Evolutionary conservation across 2,113 vertebrate species (phyloP), one percentile per base, ranked within the genome.

Genomic region (Alces alces): DNA sequence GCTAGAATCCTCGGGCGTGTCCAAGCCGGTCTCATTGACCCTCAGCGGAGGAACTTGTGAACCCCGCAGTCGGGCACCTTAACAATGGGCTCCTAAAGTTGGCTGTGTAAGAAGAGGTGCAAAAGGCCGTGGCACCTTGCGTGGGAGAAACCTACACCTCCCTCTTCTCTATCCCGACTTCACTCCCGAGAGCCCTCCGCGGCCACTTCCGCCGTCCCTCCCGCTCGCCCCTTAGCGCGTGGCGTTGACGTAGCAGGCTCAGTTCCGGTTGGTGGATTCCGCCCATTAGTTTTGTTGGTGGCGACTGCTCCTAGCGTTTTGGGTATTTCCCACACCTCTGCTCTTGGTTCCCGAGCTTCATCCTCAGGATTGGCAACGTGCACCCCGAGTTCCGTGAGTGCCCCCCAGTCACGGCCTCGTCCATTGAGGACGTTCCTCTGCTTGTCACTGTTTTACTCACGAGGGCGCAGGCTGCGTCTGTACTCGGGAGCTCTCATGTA

Each of bases 291-390:
- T 1, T 25, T 13, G 12, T 10, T 25, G 10, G 43, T 5, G 0
- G 8, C 8, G 1, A 0, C 4, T 2, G 0, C 30, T 0, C 9
- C 5, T 19, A 7, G 1, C 0, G 2, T 0, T 12, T 79, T 0
- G 1, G 0, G 45, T 36, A 0, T 36, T n/a, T n/a, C 1, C 7
- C 21, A 5, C 19, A 0, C 4, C 5, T 55, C 52, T 7, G 14
- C 8, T 0, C 30, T 19, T 76, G 1, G 28, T 73, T 93, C 15
- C n/a, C 28, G 21, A 60, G 54, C 30, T 70, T 76, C 36, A 50
- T 36, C 87, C 73, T 76, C 36, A 19, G 61, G 39, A 43, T 57
- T n/a, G 2, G 25, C 33, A 17, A 2, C 27, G 25, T 39, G 70
- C 45, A 8, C 36, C 43, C 15, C 0, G 33, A n/a, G 54, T 86